Evolutionary conservation across 2,797 vertebrate genomes (phyloP), one percentile per base, ranked within the genome.

Genomic region (Cercopithecus petaurista): DNA sequence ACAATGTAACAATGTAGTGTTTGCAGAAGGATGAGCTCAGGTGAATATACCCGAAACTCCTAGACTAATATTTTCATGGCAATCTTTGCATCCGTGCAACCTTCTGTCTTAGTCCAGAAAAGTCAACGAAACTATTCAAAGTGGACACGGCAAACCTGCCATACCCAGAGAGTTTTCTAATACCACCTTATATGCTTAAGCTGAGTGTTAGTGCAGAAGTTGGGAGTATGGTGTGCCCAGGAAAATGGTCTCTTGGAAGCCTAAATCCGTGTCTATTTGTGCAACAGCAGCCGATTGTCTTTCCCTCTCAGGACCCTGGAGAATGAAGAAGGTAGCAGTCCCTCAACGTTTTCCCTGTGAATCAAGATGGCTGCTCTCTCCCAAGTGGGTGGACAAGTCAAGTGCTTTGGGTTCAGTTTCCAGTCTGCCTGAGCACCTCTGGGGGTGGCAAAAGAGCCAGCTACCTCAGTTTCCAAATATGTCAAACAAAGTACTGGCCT

Each of bases 381-480:
- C 88, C 57, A 77, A 43, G 52, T 15, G 28, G n/a, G 22, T 36
- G 28, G 43, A 33, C 39, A 75, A 88, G 64, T 95, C 79, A 84
- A 93, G 88, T 48, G 26, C 28, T 84, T 89, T 10, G n/a, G 21
- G 7, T 43, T 88, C 26, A 7, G 9, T 80, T 57, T 96, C 50
- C 14, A 48, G 55, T 50, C 48, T 14, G 72, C 21, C n/a, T 50
- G 30, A 80, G 3, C 1, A 8, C 19, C 43, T 86, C 82, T 75
- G 30, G 10, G 57, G 88, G 76, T 92, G 57, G 76, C 75, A 75
- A 88, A 79, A 73, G 79, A 79, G 72, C 17, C 30, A 50, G 50
- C 41, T 96, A 52, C 95, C 98, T 98, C 96, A 96, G 97, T 97
- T 97, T 98, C 94, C 94, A 97, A 95, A 96, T 95, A 97, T 52